Conservation (phyloP, 2,888 invertebrate species). For the Dolichopus griseipennis region DNA sequence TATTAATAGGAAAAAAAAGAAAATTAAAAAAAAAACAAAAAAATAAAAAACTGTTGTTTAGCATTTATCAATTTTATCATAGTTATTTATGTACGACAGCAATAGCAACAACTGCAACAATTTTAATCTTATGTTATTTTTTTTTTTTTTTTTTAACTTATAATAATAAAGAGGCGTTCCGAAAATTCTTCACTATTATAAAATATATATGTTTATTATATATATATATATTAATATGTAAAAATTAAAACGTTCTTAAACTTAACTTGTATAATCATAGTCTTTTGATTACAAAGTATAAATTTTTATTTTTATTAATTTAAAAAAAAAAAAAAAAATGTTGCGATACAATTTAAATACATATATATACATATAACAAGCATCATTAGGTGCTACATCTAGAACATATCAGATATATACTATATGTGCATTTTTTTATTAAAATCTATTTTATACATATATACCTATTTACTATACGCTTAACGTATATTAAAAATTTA, state of each 20-base stretch:
- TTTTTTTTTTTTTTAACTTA: not conserved
- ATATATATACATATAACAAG: not conserved
- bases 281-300: not conserved
- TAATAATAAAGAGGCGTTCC: conserved; percentile 4
- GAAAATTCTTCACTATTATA: conserved; percentile 4
- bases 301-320: too few species aligned
- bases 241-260: not conserved
- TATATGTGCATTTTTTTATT: not conserved
- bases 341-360: not conserved
- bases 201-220: not conserved
- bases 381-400: not conserved
- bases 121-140: too few species aligned
- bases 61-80: not conserved
- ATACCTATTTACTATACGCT: too few species aligned
- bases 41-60: too few species aligned
- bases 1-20: not conserved
- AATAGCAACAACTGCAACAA: not conserved
- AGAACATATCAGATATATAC: conserved; percentile 2
- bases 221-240: too few species aligned
- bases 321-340: too few species aligned
- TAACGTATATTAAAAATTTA: too few species aligned
- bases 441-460: too few species aligned
- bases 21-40: too few species aligned
- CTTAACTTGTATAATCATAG: not conserved
- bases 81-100: not conserved